Conservation (phyloP, 2,113 vertebrate species). For the Holacanthus passer region DNA sequence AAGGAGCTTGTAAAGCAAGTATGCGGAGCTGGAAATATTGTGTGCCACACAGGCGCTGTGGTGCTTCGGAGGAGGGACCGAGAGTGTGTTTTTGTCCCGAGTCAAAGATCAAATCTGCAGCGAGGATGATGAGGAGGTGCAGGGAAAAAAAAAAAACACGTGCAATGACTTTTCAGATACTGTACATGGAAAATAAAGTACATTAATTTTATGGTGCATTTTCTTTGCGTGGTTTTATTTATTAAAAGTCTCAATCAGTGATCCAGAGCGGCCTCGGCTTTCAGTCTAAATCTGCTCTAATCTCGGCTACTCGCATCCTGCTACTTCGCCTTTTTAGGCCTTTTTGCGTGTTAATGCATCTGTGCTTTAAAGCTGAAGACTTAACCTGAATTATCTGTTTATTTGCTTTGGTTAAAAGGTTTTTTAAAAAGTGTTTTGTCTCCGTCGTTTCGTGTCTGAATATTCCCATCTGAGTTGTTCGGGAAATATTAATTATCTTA, state of each 20-base stretch:
- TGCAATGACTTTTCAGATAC: neutral
- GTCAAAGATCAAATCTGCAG: neutral
- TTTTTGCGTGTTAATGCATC: conserved; percentile 7
- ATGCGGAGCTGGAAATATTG: conserved; percentile 49
- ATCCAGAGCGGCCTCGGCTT: neutral
- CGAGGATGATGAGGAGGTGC: neutral
- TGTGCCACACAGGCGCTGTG: conserved; percentile 22
- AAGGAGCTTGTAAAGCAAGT: conserved; percentile 49
- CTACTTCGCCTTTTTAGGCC: conserved; percentile 20
- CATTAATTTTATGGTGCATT: neutral
- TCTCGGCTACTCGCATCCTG: conserved; percentile 16
- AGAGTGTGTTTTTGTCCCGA: conserved; percentile 9
- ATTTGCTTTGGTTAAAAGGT: conserved; percentile 11
- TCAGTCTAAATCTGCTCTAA: conserved; percentile 24
- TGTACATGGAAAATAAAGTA: neutral
- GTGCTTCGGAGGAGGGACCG: neutral
- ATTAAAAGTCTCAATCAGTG: neutral
- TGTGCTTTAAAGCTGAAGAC: neutral
- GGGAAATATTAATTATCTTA: neutral
- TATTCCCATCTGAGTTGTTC: neutral
- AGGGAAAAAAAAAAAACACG: neutral
- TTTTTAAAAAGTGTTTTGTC: neutral
- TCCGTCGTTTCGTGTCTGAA: conserved; percentile 1
- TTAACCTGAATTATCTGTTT: neutral
- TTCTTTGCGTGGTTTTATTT: neutral